Base-by-base conservation (phyloP, 1,140 invertebrate genomes). In the Anoplolepis gracilipes region DNA sequence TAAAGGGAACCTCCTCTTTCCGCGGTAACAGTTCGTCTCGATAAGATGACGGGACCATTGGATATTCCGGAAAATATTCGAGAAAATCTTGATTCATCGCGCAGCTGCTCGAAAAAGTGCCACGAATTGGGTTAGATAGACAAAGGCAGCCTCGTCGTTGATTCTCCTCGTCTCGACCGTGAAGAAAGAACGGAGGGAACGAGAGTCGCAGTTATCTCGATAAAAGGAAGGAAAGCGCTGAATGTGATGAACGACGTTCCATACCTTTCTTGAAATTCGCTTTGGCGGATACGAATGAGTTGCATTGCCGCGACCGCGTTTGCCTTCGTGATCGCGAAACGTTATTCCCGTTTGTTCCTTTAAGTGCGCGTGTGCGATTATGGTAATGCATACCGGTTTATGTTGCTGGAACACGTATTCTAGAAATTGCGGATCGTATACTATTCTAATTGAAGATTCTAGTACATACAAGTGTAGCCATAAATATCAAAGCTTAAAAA, bases 21-120 rank as follows among this genome's bases (percentile, higher is more conserved):
- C 22, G 19, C 25, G 25, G 19, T 33, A 82, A 19, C 5, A 72
- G 53, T 59, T 55, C 7, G 67, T 13, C 67, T 19, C 25, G 78
- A 69, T 82, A 82, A 72, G 36, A 73, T 33, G 53, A 19, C 53
- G 22, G n/a, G 10, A 53, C 46, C 65, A 61, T 82, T 33, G 67
- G 25, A 82, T 81, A 81, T 82, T 82, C 78, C 25, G 36, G 28
- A 39, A 61, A 73, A 82, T 82, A 82, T 73, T 82, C 78, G 42
- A 72, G 78, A 73, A 82, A 73, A 82, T 82, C 78, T 70, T 73
- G 78, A 82, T 82, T 82, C 67, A 82, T 82, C 78, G 78, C 55
- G 78, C 78, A 73, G 78, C 78, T 73, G 78, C 67, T 82, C 67
- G 78, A 82, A 82, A 82, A 73, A 73, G 53, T 53, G 25, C n/a